phyloP scores from a whole-genome alignment of 30 jellyfish, hydroid and myxozoan species.

The Aurelia aurita region DNA sequence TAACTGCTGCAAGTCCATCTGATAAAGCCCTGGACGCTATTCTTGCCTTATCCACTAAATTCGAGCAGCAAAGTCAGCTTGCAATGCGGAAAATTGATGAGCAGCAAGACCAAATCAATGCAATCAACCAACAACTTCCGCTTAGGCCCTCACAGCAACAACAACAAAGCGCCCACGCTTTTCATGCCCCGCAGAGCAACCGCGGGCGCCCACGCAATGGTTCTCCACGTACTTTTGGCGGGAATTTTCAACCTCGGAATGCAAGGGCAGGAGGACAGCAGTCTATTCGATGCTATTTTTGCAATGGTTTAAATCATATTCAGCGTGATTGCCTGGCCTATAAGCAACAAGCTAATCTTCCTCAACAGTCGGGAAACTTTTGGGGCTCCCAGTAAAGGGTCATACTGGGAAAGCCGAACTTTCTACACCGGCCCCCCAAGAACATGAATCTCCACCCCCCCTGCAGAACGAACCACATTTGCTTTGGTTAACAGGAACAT shows the following conservation, averaged over 20 bases:
- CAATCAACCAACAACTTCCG: constrained; percentile 1
- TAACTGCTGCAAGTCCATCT: constrained; percentile 3
- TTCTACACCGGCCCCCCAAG: no score
- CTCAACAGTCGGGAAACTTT: constrained; percentile 20
- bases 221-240: background rate
- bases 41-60: constrained; percentile 1
- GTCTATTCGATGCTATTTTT: constrained; percentile 19
- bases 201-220: background rate
- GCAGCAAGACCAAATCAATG: constrained; percentile 38
- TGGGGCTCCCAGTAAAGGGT: constrained; percentile 51
- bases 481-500: background rate
- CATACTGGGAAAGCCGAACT: background rate
- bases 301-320: constrained; percentile 11
- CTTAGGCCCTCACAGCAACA: constrained; percentile 5
- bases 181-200: constrained; percentile 5
- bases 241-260: constrained; percentile 3
- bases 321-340: constrained; percentile 31
- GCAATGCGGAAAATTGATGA: constrained; percentile 2
- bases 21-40: background rate
- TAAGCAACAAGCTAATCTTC: constrained; percentile 21
- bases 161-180: constrained; percentile 9
- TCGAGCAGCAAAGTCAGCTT: constrained; percentile 13
- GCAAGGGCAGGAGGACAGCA: constrained; percentile 23
- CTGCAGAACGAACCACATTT: background rate
- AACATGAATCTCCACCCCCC: background rate